Conservation (phyloP, 2,797 vertebrate species). For the Acomys russatus region DNA sequence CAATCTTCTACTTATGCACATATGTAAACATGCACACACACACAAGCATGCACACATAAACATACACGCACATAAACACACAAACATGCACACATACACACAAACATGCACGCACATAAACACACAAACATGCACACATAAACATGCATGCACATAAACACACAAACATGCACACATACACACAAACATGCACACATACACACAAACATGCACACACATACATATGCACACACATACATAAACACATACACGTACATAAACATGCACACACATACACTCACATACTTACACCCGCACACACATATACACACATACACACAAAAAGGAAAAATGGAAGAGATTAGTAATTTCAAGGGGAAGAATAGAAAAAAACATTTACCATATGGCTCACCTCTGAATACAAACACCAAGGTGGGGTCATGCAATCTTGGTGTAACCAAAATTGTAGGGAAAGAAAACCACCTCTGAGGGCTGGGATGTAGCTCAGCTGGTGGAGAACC, state of each 20-base stretch:
- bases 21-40: too few relatives aligned
- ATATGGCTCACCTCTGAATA: neutral
- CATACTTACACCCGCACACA: neutral
- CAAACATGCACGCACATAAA: neutral
- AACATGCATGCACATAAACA: neutral
- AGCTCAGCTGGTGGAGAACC: neutral
- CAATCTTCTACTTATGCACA: neutral
- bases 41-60: neutral
- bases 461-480: neutral
- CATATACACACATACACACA: neutral
- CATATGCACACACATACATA: neutral
- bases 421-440: accelerated
- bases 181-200: neutral
- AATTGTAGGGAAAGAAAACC: accelerated
- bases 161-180: neutral
- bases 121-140: neutral
- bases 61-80: too few relatives aligned
- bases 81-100: too few relatives aligned
- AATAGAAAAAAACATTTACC: neutral
- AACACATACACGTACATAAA: neutral
- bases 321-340: neutral
- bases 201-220: neutral
- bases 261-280: too few relatives aligned
- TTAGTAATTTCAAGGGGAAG: neutral
- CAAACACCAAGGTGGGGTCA: neutral